These are phyloP conservation scores for Amblyraja radiata DNA, from an alignment of 2,797 vertebrate genomes.

Conservation along the genomic window DNA sequence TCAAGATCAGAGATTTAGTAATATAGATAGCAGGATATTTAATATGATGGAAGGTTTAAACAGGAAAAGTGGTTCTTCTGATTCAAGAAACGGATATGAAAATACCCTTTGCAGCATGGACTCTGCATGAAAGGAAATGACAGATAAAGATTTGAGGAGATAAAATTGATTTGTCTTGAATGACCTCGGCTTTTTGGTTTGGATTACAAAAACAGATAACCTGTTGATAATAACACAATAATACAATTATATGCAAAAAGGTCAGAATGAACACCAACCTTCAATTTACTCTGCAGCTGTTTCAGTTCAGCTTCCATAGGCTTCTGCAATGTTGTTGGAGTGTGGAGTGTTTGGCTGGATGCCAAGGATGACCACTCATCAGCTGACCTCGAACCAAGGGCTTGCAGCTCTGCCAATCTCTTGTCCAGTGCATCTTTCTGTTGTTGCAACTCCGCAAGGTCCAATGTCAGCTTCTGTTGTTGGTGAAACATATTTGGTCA, in stretches of 20 bases:
- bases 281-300: conserved; percentile 79
- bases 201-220: not conserved
- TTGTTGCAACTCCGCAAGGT: conserved; percentile 69
- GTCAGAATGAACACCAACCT: conserved; percentile 61
- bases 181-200: not conserved
- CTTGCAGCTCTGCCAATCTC: conserved; percentile 63
- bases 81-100: not conserved
- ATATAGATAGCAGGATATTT: not conserved
- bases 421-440: conserved; percentile 78
- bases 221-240: not conserved
- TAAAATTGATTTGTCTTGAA: too few relatives aligned
- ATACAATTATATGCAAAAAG: not conserved
- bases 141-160: too few relatives aligned
- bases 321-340: conserved; percentile 56
- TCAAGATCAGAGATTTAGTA: too few relatives aligned
- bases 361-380: conserved; percentile 45
- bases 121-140: too few relatives aligned
- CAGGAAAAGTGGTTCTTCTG: not conserved
- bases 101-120: too few relatives aligned
- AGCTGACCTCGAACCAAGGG: conserved; percentile 55
- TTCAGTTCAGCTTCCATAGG: conserved; percentile 72
- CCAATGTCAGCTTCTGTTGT: conserved; percentile 70
- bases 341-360: conserved; percentile 49
- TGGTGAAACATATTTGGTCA: conserved; percentile 40
- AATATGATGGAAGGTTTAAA: not conserved